These are phyloP conservation scores for Dasyprocta punctata DNA, from an alignment of 2,113 vertebrate genomes.

Conservation along the genomic window DNA sequence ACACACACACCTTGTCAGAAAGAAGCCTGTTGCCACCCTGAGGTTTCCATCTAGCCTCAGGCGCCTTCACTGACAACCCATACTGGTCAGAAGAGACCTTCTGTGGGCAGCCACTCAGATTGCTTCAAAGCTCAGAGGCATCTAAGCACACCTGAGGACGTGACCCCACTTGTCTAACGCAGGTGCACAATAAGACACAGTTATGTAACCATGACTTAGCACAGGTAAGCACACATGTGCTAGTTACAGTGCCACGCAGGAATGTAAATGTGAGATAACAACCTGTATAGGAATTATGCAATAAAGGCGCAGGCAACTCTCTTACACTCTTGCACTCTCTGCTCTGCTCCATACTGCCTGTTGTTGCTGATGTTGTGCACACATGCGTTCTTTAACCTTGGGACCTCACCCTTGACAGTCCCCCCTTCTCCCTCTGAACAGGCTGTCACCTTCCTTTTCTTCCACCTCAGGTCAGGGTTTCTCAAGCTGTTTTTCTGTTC, in stretches of 20 bases:
- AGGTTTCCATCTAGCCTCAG: neutral
- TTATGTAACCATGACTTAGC: neutral
- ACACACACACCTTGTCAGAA: neutral
- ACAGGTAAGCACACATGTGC: neutral
- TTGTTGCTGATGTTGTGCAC: neutral
- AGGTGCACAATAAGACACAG: neutral
- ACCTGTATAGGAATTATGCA: neutral
- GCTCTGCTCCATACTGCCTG: neutral
- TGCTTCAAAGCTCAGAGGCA: neutral
- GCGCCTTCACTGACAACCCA: neutral
- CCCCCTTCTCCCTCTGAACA: neutral
- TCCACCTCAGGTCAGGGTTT: neutral
- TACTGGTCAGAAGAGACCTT: neutral
- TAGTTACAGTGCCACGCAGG: neutral
- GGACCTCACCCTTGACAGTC: neutral
- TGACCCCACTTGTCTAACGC: neutral
- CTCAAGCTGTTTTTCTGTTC: neutral
- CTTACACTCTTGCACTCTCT: neutral
- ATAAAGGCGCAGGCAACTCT: neutral
- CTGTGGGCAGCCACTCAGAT: neutral
- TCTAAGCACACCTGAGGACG: neutral
- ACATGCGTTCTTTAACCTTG: neutral
- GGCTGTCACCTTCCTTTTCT: neutral
- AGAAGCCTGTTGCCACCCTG: neutral
- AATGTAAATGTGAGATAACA: neutral